Conservation (phyloP, 2,113 vertebrate species). For the Limanda limanda region DNA sequence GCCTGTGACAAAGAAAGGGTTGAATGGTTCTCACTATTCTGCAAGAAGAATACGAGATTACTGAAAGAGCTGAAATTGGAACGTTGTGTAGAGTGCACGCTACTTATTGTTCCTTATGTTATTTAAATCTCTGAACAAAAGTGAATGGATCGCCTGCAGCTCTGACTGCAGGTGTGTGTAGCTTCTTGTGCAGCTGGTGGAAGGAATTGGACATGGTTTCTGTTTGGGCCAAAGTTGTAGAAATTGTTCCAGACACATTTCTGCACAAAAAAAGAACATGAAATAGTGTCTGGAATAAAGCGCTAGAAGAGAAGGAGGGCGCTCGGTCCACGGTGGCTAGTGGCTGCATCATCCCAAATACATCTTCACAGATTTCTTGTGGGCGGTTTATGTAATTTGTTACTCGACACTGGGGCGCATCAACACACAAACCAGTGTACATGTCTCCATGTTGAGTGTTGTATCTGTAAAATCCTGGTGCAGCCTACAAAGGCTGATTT, state of each 20-base stretch:
- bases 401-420: constrained; percentile 50
- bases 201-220: constrained; percentile 71
- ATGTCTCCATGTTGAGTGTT: constrained; percentile 40
- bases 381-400: constrained; percentile 73
- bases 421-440: constrained; percentile 44
- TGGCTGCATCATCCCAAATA: constrained; percentile 61
- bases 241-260: constrained; percentile 59
- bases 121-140: constrained; percentile 78
- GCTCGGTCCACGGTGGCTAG: constrained; percentile 31
- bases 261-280: constrained; percentile 39
- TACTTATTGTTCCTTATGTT: constrained; percentile 70
- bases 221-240: constrained; percentile 48
- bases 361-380: constrained; percentile 72
- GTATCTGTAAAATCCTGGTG: constrained; percentile 37
- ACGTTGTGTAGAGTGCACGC: constrained; percentile 40
- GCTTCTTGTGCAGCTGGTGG: constrained; percentile 59
- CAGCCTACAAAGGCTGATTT: constrained; percentile 36
- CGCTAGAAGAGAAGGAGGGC: constrained; percentile 31
- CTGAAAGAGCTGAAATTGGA: constrained; percentile 58
- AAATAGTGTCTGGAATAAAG: constrained; percentile 52
- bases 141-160: constrained; percentile 56
- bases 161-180: constrained; percentile 69
- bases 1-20: constrained; percentile 31
- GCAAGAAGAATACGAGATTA: constrained; percentile 61
- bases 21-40: constrained; percentile 52